Evolutionary conservation across 2,113 vertebrate genomes (phyloP).

Genomic region (Elachura formosa): DNA sequence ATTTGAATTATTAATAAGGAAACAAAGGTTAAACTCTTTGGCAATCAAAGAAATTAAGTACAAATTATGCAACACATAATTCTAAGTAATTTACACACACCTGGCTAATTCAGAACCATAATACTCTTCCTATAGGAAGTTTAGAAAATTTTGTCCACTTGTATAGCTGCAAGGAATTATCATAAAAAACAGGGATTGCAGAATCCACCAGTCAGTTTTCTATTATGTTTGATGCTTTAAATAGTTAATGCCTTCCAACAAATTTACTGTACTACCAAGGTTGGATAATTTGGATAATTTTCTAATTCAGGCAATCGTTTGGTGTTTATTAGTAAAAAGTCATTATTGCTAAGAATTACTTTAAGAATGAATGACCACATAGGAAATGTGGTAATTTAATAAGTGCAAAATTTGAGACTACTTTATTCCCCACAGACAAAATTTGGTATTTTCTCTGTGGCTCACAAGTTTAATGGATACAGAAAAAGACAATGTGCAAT

Average conservation of each 20-base stretch:
- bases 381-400: constrained; percentile 37
- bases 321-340: constrained; percentile 51
- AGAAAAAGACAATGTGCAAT: neutral
- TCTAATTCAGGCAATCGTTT: constrained; percentile 38
- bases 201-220: neutral
- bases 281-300: constrained; percentile 51
- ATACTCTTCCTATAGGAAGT: neutral
- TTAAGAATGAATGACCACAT: constrained; percentile 51
- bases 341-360: constrained; percentile 43
- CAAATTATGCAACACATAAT: neutral
- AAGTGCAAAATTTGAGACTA: constrained; percentile 44
- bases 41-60: neutral
- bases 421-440: constrained; percentile 37
- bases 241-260: constrained; percentile 28
- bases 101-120: neutral
- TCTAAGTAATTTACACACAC: neutral
- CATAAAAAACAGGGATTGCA: neutral
- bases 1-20: neutral
- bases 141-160: neutral
- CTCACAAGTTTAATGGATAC: constrained; percentile 44
- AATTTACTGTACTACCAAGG: constrained; percentile 2
- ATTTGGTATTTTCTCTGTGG: constrained; percentile 25
- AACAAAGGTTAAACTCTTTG: neutral
- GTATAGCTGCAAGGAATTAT: neutral
- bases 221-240: neutral